Base-by-base conservation (phyloP, 2,888 invertebrate species). In the Lypha dubia region DNA sequence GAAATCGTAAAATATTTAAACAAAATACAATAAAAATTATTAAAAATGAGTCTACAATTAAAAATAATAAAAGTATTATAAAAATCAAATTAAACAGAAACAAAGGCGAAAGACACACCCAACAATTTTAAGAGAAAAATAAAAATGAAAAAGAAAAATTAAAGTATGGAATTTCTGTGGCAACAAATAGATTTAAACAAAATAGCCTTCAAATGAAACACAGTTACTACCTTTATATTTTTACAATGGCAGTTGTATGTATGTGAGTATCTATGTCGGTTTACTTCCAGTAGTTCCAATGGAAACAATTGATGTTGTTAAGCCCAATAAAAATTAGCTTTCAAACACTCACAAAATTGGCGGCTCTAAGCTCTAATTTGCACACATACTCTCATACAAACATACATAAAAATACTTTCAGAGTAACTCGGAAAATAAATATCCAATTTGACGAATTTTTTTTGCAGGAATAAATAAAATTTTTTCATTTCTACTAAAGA, bases 11-110 rank as follows among this genome's bases (percentile, higher is more conserved):
- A 76, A 73, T 65, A 70, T 49, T 53, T 58, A 73, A 51, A 70
- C 56, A 53, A 51, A 58, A 62, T 53, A 20, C 8, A 53, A 56
- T 17, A 68, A 63, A 41, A 70, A 63, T 22, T 56, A 70, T 56
- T 49, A 35, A 65, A 65, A 74, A 67, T 56, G 38, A n/a, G n/a
- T 13, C 9, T 62, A 70, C 62, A 79, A 79, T 67, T 68, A 63
- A 71, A 84, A 68, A 51, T 38, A 38, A 38, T 8, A 65, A 73
- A 67, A 73, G 63, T 63, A 75, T 81, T 75, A 65, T 79, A 74
- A 65, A 65, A 75, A 71, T 71, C 62, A 81, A 79, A 79, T 56
- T 20, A 60, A 56, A 56, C 24, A 35, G 17, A 63, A 62, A 32
- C 5, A 68, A 41, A 62, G 53, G 15, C 13, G 15, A 56, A 51